Base-by-base conservation (phyloP, 2,888 invertebrate genomes). In the Aplocera efformata region DNA sequence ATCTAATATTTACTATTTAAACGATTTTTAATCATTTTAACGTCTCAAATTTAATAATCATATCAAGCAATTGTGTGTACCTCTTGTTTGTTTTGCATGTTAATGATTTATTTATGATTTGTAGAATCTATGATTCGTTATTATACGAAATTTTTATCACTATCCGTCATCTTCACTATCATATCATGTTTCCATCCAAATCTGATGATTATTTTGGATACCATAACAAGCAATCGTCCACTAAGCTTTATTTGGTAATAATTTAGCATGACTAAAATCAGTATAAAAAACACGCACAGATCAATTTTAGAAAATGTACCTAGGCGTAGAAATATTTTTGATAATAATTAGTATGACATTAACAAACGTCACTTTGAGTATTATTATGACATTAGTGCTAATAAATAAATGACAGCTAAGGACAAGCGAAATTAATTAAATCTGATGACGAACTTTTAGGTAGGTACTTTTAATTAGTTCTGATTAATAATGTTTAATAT, bases 111-210 rank as follows among this genome's bases (percentile, higher is more conserved):
- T 51, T 25, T 42, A 41, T 40, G 8, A 33, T 37, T 35, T 40
- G 41, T 48, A 54, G 49, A 50, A 50, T 53, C 44, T 53, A 50
- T 53, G 43, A 50, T 53, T 48, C 53, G 27, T 44, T 35, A 26
- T 25, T 32, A 24, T 17, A 29, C 11, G 30, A 26, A 23, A 31
- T 42, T 37, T 31, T 41, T 34, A 39, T 41, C 40, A 50, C 48
- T 45, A 39, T 63, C 60, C 56, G 52, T 66, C 61, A 61, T 65
- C 57, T 54, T 47, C 41, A 61, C 58, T 56, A 41, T 76, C 81
- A 82, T 84, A 84, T 84, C 83, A 81, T 75, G 57, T 62, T 70
- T 81, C 84, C 84, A 82, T 83, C 84, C 84, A 79, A 53, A 36
- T 54, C 35, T 52, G 50, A 56, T 52, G 27, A 49, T 46, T 48